phyloP scores from a whole-genome alignment of 1,140 invertebrate genomes.

The Aphelenchoides fujianensis region DNA sequence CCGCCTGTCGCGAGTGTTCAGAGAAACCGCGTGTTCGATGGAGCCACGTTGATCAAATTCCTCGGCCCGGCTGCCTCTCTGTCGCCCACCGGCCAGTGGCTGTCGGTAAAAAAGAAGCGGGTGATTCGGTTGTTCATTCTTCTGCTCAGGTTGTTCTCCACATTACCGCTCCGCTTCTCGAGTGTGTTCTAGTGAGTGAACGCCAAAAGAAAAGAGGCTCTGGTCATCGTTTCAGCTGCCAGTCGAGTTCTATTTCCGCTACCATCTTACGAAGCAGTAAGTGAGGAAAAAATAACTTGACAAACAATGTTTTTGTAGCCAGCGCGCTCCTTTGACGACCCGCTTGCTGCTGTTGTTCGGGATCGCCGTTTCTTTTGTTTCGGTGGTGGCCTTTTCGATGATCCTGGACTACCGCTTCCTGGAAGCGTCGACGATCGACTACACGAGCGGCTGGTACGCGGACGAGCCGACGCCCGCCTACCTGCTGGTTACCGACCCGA shows the following conservation, averaged over 20 bases:
- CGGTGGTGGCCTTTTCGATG: background rate
- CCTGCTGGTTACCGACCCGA: background rate
- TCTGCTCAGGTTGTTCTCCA: too few species aligned
- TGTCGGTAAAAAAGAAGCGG: too few species aligned
- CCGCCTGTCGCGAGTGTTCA: too few species aligned
- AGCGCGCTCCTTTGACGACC: too few species aligned
- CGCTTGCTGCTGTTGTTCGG: too few species aligned
- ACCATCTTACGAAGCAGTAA: background rate
- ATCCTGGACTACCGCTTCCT: background rate
- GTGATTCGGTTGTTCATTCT: too few species aligned
- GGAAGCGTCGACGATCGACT: background rate
- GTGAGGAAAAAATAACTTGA: too few species aligned
- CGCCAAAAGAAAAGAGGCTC: too few species aligned
- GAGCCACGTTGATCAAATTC: background rate
- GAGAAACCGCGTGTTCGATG: background rate
- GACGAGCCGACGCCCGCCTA: background rate
- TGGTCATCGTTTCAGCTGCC: too few species aligned
- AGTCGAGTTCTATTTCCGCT: background rate
- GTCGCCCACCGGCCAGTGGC: background rate
- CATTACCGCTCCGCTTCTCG: background rate
- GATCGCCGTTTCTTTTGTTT: background rate
- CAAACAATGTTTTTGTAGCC: too few species aligned
- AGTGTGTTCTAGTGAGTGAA: background rate
- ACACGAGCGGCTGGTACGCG: background rate
- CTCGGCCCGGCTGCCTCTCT: background rate